Percentiles rank a stretch among this genome's conserved stretches.
These are phyloP conservation scores for Bugula neritina DNA, from an alignment of 2,888 invertebrate genomes.

Conservation along the genomic window DNA sequence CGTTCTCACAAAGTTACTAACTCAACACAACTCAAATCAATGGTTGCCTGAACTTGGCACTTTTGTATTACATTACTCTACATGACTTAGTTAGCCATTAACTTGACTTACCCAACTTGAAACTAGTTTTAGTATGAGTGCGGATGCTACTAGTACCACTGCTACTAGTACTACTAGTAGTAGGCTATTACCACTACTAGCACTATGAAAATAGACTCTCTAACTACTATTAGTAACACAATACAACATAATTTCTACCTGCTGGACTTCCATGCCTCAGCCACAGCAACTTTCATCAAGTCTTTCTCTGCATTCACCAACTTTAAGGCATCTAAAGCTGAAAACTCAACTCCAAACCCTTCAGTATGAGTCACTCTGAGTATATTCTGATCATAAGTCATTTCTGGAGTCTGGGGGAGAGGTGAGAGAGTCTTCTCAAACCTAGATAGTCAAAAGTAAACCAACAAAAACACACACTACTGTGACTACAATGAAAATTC, in stretches of 20 bases:
- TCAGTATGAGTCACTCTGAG: slow-evolving; percentile 64
- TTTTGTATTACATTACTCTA: neutral
- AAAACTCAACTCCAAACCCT: slow-evolving; percentile 66
- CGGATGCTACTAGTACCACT: no score
- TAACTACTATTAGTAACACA: neutral
- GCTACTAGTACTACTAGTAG: no score
- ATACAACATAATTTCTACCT: neutral
- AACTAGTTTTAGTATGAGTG: no score
- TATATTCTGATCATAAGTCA: slow-evolving; percentile 91
- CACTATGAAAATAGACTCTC: no score
- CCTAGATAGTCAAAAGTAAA: slow-evolving; percentile 33
- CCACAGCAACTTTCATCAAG: slow-evolving; percentile 77
- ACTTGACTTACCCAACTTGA: no score
- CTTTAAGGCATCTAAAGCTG: slow-evolving; percentile 82
- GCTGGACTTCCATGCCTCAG: slow-evolving; percentile 72
- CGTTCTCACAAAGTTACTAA: no score
- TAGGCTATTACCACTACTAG: no score
- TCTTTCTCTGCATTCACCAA: slow-evolving; percentile 59
- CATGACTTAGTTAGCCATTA: neutral
- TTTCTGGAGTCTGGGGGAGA: slow-evolving; percentile 92
- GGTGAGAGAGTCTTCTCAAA: slow-evolving; percentile 48
- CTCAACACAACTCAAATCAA: neutral
- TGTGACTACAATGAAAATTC: no score
- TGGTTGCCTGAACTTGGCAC: neutral
- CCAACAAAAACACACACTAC: no score